A percentile compares a stretch with the other conserved stretches of the same genome.
phyloP scores from a whole-genome alignment of 2,797 vertebrate species.

The Peromyscus nudipes region DNA sequence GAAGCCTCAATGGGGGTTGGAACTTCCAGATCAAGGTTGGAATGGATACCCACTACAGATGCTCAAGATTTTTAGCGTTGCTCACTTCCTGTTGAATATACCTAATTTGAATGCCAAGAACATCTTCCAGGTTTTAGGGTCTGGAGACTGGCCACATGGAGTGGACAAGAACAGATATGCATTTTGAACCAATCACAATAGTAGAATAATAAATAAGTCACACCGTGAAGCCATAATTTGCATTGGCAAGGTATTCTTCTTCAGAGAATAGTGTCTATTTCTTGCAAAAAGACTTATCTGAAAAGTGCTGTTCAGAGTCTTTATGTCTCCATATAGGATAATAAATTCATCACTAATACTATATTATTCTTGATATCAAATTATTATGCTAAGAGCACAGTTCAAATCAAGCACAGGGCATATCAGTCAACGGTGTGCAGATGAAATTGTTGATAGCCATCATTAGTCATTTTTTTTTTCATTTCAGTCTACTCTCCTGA shows the following conservation, averaged over 20 bases:
- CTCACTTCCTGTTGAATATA: background rate
- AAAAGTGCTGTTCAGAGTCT: background rate
- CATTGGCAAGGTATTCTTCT: background rate
- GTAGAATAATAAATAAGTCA: background rate
- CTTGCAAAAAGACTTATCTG: background rate
- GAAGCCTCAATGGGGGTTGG: too few relatives aligned
- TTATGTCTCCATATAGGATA: background rate
- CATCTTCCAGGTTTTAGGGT: background rate
- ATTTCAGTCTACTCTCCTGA: background rate
- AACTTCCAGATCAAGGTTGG: too few relatives aligned
- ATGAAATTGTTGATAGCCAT: background rate
- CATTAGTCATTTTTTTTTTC: background rate
- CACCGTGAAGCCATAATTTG: background rate
- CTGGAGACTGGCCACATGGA: background rate
- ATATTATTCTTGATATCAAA: background rate
- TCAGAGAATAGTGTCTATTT: background rate
- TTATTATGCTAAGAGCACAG: background rate
- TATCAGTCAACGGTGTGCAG: background rate
- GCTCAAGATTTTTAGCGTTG: background rate
- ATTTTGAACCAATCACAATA: conserved; percentile 9
- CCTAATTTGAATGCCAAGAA: background rate
- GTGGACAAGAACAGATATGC: background rate
- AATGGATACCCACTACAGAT: too few relatives aligned
- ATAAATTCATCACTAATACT: background rate
- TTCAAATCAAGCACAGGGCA: background rate